Evolutionary conservation across 2,113 vertebrate species (phyloP), one percentile per base, ranked within the genome.

Genomic region (Burhinus oedicnemus): DNA sequence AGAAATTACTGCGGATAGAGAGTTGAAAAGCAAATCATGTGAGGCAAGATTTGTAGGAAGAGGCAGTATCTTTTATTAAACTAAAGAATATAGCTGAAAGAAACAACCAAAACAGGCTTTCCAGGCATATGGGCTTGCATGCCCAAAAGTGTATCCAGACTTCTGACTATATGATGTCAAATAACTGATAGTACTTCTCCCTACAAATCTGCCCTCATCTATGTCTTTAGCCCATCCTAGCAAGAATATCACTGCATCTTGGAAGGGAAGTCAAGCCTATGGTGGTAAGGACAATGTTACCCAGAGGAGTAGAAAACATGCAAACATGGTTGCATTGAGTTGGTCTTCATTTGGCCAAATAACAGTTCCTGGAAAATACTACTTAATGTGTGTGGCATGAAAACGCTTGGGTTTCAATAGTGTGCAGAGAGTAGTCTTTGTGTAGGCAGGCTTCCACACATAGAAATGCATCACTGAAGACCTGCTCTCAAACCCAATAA

Each of bases 31-130:
- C 62, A 85, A 93, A 95, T 87, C 89, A 66, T 22, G 23, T n/a
- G 58, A 80, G 51, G 26, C 22, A 77, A 90, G 95, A 80, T 79
- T 95, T 93, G 91, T 64, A 92, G 92, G 49, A 88, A 93, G 64
- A 78, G 3, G 45, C 23, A 54, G 5, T 78, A 64, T 89, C 25
- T 95, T 95, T 89, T 93, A 94, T 97, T 96, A 94, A 96, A 90
- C 36, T 91, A 74, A 92, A 91, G 66, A 96, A 70, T 83, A 80
- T 27, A 95, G 45, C 55, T 74, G 71, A 74, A 92, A 88, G 51
- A 83, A 87, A 11, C 60, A 75, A 95, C 44, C 70, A 69, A 80
- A 92, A 74, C 22, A 54, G 29, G 29, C 45, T 92, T 94, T 74
- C 66, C 54, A 86, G 45, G 20, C 47, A 74, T 42, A 72, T 38